Base-by-base conservation (phyloP, 2,113 vertebrate genomes). In the Pungitius pungitius region DNA sequence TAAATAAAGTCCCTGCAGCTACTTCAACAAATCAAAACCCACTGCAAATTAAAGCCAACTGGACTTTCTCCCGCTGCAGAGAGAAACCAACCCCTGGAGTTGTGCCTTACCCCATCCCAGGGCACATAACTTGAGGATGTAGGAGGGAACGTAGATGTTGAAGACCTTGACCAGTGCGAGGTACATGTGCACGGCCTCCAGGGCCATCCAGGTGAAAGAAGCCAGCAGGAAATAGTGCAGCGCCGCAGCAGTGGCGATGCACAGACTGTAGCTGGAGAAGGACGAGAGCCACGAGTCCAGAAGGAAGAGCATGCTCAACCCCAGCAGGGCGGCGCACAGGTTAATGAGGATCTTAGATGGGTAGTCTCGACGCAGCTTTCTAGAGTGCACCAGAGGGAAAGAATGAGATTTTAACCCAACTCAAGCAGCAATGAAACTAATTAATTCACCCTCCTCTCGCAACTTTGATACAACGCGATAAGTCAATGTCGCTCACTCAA, bases 311-410 rank as follows among this genome's bases (percentile, higher is more conserved):
- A 96, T 57, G 80, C 93, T 95, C 51, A 97, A 78, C 74, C 96
- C 94, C 74, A 98, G 88, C 75, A 97, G 86, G 0, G 94, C 94
- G 0, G 78, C 54, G 8, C 93, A 95, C 20, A 97, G 91, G 68
- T 95, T 97, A 81, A 97, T 91, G 64, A 99, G 94, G 78, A 99
- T 96, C 91, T 96, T 96, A 14, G 96, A 94, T 30, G 96, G 95
- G 73, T 94, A 91, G 80, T 97, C 96, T 80, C 74, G 92, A 22
- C 91, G 77, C 78, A 97, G 89, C 79, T 95, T 95, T 62, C 96
- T 99, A 14, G 17, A 59, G 62, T 72, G 82, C 49, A 24, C n/a
- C 0, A 24, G 33, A 35, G 3, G 8, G 12, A 5, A 33, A 22
- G 1, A 20, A 14, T 30, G 8, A 1, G 52, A 22, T 15, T 18